Base-by-base conservation (phyloP, 2,888 invertebrate genomes). In the Diarsia mendica region DNA sequence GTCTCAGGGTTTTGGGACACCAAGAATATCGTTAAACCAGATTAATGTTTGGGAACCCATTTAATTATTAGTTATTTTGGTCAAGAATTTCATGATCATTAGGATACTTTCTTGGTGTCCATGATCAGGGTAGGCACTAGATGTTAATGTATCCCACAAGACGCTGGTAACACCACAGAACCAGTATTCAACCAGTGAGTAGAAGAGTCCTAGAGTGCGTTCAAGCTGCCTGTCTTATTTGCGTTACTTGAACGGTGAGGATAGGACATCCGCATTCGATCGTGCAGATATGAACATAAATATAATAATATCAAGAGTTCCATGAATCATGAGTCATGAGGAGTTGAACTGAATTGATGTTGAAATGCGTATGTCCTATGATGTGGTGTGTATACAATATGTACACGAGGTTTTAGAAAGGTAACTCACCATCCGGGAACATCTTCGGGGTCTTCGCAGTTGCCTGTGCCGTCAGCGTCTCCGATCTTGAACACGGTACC, bases 401-500 rank as follows among this genome's bases (percentile, higher is more conserved):
- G 67, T 87, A 87, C 86, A 87, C 71, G 66, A 71, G 44, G 48
- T 65, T 69, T 73, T 13, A 63, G 48, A 72, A 55, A 77, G 53
- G 66, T 44, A 83, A 97, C 98, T 98, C 95, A 98, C 99, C 99
- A 99, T 97, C 99, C 99, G 95, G 98, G 98, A 97, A 99, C 99
- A 94, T 99, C 98, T 97, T 99, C 99, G 87, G 99, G 99, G 93
- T 99, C 99, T 96, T 98, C 98, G 95, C 99, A 99, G 97, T 98
- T 98, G 87, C 99, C 99, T 89, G 98, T 98, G 91, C 98, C 99
- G 89, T 99, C 99, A 91, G 98, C 96, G 91, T 98, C 98, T 79
- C 99, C 99, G 95, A 99, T 99, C 95, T 99, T 98, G 98, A 99
- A 99, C 71, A 99, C 99, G 75, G 99, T 99, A 75, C 99, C 99